Conservation (phyloP, 2,888 invertebrate genomes). For the Sphinx pinastri region DNA sequence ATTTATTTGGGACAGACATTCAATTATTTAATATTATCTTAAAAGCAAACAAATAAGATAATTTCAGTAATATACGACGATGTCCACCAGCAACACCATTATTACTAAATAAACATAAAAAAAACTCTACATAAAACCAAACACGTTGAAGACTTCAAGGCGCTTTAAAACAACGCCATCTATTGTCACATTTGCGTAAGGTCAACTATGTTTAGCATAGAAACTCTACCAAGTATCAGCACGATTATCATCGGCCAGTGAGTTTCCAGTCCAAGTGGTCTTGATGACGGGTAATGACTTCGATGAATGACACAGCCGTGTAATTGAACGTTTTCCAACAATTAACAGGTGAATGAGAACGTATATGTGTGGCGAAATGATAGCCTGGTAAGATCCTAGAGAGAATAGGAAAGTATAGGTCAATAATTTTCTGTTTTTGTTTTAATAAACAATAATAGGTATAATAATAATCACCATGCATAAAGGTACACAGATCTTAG, state of each 20-base stretch:
- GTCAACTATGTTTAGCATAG: not conserved
- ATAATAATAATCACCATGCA: no score
- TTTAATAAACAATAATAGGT: no score
- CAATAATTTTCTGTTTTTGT: no score
- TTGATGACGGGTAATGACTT: conserved; percentile 12
- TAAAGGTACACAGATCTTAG: no score
- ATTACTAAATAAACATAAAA: no score
- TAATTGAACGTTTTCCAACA: conserved; percentile 11
- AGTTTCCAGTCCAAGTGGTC: conserved; percentile 16
- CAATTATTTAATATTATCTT: no score
- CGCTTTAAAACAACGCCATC: not conserved
- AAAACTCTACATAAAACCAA: no score
- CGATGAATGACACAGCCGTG: not conserved
- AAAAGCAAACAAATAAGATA: no score
- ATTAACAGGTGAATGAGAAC: conserved; percentile 17
- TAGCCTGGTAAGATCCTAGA: not conserved
- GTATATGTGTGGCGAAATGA: conserved; percentile 1
- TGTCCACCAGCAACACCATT: no score
- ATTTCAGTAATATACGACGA: no score
- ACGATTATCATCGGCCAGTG: not conserved
- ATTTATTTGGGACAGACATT: no score
- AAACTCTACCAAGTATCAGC: not conserved
- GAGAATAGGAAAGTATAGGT: no score
- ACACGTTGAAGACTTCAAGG: not conserved
- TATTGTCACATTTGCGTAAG: not conserved